Conservation (phyloP, 2,888 invertebrate genomes). For the Megaustenia siamemsis region DNA sequence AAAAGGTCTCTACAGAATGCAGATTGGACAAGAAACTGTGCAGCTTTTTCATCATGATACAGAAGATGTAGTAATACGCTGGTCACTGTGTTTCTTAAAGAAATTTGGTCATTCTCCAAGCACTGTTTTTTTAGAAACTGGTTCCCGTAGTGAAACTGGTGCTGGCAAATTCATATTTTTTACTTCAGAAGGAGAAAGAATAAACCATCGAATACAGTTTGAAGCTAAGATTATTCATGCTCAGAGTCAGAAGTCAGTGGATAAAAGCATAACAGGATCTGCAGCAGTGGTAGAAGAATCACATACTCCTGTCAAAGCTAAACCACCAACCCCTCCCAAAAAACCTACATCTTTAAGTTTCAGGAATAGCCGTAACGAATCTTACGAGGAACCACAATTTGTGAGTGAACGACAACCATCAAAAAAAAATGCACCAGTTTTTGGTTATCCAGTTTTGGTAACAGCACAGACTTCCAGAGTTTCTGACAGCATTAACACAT, state of each 20-base stretch:
- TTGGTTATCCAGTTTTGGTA: not conserved
- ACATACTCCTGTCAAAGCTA: not conserved
- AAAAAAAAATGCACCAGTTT: not conserved
- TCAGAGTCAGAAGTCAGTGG: not conserved
- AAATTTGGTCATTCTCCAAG: slow-evolving; percentile 70
- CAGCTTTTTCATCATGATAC: slow-evolving; percentile 5
- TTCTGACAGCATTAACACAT: not conserved
- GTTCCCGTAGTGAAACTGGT: slow-evolving; percentile 75
- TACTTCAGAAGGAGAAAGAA: slow-evolving; percentile 55
- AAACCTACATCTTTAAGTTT: slow-evolving; percentile 2
- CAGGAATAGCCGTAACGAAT: not conserved
- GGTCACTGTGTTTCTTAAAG: slow-evolving; percentile 73
- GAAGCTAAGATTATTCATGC: not conserved
- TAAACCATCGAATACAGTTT: slow-evolving; percentile 48
- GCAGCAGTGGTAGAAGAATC: not conserved
- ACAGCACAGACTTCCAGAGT: not conserved
- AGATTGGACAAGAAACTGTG: not conserved
- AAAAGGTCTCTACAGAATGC: slow-evolving; percentile 19
- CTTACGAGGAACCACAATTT: not conserved
- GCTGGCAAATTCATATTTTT: slow-evolving; percentile 61
- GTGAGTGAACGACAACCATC: not conserved
- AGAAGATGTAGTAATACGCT: slow-evolving; percentile 50
- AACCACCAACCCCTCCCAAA: slow-evolving; percentile 2
- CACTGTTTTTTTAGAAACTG: slow-evolving; percentile 74
- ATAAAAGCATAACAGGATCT: not conserved